Conservation (phyloP, 2,113 vertebrate species). For the Corvus cornix region DNA sequence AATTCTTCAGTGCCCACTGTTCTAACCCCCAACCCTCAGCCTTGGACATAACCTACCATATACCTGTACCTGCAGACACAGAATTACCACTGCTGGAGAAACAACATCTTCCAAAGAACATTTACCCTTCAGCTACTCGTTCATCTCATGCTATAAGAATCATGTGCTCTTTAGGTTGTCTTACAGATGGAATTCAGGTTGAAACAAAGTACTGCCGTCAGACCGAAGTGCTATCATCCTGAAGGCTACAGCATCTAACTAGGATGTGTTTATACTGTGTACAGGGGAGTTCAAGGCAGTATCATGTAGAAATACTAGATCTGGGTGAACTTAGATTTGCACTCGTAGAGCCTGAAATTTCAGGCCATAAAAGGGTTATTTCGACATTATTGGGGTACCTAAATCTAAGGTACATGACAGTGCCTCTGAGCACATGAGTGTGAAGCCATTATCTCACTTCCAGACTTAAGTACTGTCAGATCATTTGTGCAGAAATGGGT, state of each 20-base stretch:
- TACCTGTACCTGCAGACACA: neutral
- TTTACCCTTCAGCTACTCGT: neutral
- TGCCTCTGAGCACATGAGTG: neutral
- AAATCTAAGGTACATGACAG: neutral
- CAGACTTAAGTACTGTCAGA: neutral
- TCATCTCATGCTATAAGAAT: neutral
- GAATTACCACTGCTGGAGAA: neutral
- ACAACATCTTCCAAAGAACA: neutral
- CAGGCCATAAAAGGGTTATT: neutral
- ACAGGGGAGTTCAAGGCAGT: neutral
- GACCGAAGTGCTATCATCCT: neutral
- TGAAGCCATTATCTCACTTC: neutral
- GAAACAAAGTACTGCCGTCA: neutral
- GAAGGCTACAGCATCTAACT: neutral
- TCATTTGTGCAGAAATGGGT: neutral
- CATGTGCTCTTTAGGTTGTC: neutral
- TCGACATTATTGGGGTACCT: neutral
- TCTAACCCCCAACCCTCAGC: neutral
- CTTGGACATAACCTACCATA: neutral
- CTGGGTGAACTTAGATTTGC: neutral
- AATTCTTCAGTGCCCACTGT: neutral
- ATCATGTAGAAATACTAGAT: neutral
- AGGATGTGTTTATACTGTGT: neutral
- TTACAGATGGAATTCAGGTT: neutral
- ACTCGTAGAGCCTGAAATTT: neutral